Base-by-base conservation (phyloP, 2,888 invertebrate species). In the Polydrusus pterygomalis region DNA sequence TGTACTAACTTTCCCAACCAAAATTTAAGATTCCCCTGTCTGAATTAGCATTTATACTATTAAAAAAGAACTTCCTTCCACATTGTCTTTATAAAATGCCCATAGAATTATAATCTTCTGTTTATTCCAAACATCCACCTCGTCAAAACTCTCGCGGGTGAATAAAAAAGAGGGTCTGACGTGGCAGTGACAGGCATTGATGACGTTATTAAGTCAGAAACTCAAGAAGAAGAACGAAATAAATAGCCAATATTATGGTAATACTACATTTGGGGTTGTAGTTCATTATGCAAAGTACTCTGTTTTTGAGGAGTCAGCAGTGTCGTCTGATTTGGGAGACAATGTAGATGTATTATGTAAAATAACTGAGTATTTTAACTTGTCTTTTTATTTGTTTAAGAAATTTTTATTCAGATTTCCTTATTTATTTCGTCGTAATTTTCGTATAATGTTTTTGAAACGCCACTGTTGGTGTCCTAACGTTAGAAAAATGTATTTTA, bases 191-290 rank as follows among this genome's bases (percentile, higher is more conserved):
- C 75, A 75, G 67, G 69, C 60, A 70, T 67, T 75, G 75, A 75
- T 75, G 75, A 68, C 70, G 75, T 62, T 70, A 75, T 75, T 75
- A 75, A 75, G 70, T 65, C 75, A 68, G 62, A 68, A 68, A 74
- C 56, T 34, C 38, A 43, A 62, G 62, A 40, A 58, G 58, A 54
- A 70, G 69, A 62, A 76, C 64, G 69, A 76, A 76, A 76, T 76
- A 76, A 76, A 76, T 76, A 76, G 76, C 76, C 76, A 68, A 76
- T 76, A 76, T 76, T 76, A 76, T 76, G 76, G 72, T 72, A 76
- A 76, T 76, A 72, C 76, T 40, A 72, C 68, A 62, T 72, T 69
- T 60, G 65, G 76, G 76, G 72, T 67, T 62, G 76, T 62, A 68
- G 67, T 71, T 71, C 76, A 76, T 76, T 76, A 76, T 76, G 76